These are phyloP conservation scores for Microctonus brassicae DNA, from an alignment of 2,888 invertebrate genomes.

Conservation along the genomic window DNA sequence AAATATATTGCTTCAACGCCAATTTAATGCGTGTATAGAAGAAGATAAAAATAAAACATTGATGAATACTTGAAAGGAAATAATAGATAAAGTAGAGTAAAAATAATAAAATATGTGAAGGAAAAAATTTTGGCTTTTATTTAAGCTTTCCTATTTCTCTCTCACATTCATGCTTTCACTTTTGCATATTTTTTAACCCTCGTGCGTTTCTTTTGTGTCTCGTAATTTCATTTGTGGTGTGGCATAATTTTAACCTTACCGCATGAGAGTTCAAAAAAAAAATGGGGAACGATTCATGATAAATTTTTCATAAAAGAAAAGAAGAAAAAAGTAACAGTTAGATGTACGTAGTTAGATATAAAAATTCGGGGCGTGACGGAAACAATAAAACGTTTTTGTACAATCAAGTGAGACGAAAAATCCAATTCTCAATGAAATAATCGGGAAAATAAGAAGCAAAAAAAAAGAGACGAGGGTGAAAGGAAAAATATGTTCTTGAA, in stretches of 20 bases:
- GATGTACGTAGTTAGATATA: not conserved
- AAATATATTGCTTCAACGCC: not conserved
- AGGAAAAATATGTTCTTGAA: not conserved
- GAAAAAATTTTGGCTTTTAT: not conserved
- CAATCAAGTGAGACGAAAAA: not conserved
- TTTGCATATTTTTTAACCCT: not conserved
- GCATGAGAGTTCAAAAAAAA: conserved; percentile 41
- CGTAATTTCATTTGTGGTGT: conserved; percentile 52
- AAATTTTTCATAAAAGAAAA: not conserved
- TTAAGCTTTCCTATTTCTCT: no score
- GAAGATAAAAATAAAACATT: not conserved
- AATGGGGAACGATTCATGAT: not conserved
- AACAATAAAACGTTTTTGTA: not conserved
- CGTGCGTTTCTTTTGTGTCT: conserved; percentile 9
- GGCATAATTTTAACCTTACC: conserved; percentile 49
- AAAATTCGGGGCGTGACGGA: not conserved
- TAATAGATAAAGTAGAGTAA: not conserved
- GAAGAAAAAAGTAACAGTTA: not conserved
- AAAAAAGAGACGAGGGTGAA: not conserved
- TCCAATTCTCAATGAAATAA: conserved; percentile 1
- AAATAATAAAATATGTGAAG: not conserved
- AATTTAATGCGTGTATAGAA: not conserved
- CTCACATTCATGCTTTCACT: not conserved
- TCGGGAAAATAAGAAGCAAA: not conserved
- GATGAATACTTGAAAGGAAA: not conserved